Base-by-base conservation (phyloP, 1,140 invertebrate genomes). In the Dinothrombium tinctorium region DNA sequence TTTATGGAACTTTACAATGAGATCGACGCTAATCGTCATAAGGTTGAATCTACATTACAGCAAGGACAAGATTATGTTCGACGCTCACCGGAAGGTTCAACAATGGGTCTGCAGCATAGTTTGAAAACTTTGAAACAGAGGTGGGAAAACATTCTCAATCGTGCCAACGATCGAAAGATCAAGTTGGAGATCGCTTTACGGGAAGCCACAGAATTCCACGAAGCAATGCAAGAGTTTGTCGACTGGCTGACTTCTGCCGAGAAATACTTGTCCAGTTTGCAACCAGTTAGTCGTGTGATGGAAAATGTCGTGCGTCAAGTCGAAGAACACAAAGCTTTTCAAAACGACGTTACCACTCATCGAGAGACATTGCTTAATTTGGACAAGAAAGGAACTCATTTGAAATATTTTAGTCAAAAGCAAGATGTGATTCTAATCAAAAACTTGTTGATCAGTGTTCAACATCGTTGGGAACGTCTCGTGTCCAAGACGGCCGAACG, bases 401-500 rank as follows among this genome's bases (percentile, higher is more conserved):
- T 95, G 11, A 94, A 96, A 57, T 95, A 95, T 61, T 94, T 94
- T 65, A 92, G 86, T 51, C 92, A 98, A 59, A 96, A 96, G 58
- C 90, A 96, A 55, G 94, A 99, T 55, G 87, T 95, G 0, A 94
- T 98, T 51, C 66, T 96, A 5, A 96, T 99, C 50, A 98, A 96
- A 62, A 99, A 99, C 60, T 61, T 95, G 17, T 64, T 98, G 14
- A 79, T 95, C 9, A 92, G 83, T 43, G 83, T 95, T 2, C 89
- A 95, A 55, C 87, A 96, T 60, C 68, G 89, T 4, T 96, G 89
- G 86, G 90, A 99, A 57, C 69, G 90, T 33, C 80, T 98, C 11
- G 82, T 94, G 0, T 81, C 83, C 2, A 86, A 89, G 57, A 80
- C 82, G n/a, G 83, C 84, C 0, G 87, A 95, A 56, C 66, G 90